These are phyloP conservation scores for Eupithecia dodoneata DNA, from an alignment of 2,888 invertebrate genomes.

Conservation along the genomic window DNA sequence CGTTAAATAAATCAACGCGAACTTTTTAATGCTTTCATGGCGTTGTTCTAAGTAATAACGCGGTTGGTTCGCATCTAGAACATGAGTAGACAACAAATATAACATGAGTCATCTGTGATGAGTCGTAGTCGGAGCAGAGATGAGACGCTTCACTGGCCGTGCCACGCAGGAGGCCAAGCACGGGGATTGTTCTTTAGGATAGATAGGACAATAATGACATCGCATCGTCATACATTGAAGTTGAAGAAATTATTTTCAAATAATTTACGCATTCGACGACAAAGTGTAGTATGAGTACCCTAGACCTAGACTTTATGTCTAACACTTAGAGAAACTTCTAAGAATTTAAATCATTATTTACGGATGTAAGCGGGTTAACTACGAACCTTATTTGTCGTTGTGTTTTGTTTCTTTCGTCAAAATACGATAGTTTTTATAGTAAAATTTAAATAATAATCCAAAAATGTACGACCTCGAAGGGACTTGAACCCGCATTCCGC, in stretches of 20 bases:
- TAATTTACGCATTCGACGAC: too few relatives aligned
- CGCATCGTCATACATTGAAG: too few relatives aligned
- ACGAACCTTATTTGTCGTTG: too few relatives aligned
- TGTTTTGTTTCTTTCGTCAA: too few relatives aligned
- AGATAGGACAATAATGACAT: too few relatives aligned
- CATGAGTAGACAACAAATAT: background rate
- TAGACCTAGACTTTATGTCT: too few relatives aligned
- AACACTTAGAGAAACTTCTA: background rate
- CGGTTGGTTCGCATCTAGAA: background rate
- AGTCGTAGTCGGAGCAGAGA: background rate
- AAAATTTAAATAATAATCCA: background rate
- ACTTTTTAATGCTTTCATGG: constrained; percentile 4
- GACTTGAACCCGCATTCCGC: background rate
- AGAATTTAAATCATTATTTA: background rate
- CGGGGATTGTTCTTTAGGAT: too few relatives aligned
- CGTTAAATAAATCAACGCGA: background rate
- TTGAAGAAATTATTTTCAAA: too few relatives aligned
- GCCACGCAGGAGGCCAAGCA: too few relatives aligned
- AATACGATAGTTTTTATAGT: too few relatives aligned
- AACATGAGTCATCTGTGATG: background rate
- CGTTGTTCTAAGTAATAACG: background rate
- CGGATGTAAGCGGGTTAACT: too few relatives aligned
- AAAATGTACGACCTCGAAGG: background rate
- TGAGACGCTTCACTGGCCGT: background rate
- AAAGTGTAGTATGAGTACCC: too few relatives aligned